phyloP scores from a whole-genome alignment of 2,797 vertebrate genomes.

The Apodemus agrarius region DNA sequence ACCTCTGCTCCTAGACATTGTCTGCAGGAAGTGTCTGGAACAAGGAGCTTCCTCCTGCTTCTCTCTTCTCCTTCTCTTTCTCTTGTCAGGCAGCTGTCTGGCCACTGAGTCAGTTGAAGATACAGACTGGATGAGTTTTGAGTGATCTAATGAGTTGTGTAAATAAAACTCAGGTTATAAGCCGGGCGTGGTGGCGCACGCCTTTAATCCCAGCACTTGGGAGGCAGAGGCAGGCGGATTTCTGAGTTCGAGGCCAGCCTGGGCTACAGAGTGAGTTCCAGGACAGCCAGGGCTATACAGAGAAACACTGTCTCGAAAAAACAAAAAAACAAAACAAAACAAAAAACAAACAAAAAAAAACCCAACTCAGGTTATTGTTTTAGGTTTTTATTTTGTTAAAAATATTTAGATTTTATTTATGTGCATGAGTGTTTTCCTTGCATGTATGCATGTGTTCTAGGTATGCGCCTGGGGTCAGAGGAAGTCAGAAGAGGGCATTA shows the following conservation, averaged over 20 bases:
- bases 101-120: neutral
- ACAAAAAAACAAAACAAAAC: no score
- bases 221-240: no score
- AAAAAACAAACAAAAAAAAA: no score
- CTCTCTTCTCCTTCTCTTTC: neutral
- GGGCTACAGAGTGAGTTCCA: no score
- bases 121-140: neutral
- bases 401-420: neutral
- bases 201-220: no score
- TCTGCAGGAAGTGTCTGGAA: neutral
- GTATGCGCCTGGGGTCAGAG: no score
- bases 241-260: no score
- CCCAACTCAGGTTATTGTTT: neutral
- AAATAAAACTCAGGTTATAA: neutral
- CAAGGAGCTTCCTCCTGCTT: neutral
- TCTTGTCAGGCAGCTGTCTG: neutral
- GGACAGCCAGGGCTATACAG: no score
- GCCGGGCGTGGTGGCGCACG: no score
- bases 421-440: neutral
- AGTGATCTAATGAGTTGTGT: neutral
- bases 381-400: neutral
- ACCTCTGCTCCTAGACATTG: neutral
- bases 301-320: no score
- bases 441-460: neutral
- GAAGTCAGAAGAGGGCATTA: neutral